Base-by-base conservation (phyloP, 2,888 invertebrate genomes). In the Platerodrilus igneus region DNA sequence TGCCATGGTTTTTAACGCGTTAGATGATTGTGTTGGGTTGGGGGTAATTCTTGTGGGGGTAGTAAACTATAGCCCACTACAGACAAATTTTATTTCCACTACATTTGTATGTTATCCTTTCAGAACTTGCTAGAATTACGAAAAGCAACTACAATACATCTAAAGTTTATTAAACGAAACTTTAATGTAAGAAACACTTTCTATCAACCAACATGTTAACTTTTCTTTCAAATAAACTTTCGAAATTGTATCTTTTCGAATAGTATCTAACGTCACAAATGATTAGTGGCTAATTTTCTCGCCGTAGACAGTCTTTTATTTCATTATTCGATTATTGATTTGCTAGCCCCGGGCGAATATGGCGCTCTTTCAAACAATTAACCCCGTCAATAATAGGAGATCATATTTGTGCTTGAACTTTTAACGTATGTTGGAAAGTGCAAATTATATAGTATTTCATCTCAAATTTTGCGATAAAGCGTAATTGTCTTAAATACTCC, bases 341-440 rank as follows among this genome's bases (percentile, higher is more conserved):
- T 56, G 53, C 45, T 46, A n/a, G 49, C 57, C 57, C 55, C 57
- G 52, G 54, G 59, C 58, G 51, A 59, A 58, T 59, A 58, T 57
- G 57, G 59, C 58, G 57, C 59, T 60, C 63, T 66, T 63, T 66
- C 63, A 65, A 66, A 65, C 64, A 66, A 66, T 66, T 66, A 65
- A 65, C 62, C 61, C 61, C 59, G 64, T 60, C 63, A 62, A 63
- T 65, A 62, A 59, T 58, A 52, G 53, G 56, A 55, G 63, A 61
- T 62, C 58, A 62, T 60, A 62, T 62, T 63, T 61, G 59, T 52
- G 47, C 42, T 37, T 39, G 29, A 22, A 15, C 35, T 31, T 37
- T n/a, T n/a, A n/a, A n/a, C n/a, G n/a, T n/a, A n/a, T n/a, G n/a
- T n/a, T n/a, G n/a, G n/a, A n/a, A n/a, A n/a, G n/a, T n/a, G n/a